Conservation (phyloP, 2,113 vertebrate genomes). For the Conger conger region DNA sequence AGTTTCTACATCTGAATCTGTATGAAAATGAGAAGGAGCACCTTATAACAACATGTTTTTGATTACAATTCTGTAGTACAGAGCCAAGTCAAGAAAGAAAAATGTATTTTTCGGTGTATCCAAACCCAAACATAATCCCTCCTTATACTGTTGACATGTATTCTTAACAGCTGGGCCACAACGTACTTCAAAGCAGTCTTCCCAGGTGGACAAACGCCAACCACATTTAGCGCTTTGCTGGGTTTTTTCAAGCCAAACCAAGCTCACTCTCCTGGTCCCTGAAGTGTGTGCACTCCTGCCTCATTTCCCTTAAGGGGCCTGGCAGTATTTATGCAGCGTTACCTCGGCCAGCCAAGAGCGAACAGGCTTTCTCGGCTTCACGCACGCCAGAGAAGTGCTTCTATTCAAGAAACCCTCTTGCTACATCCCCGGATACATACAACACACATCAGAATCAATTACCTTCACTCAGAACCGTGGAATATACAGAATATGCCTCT, state of each 20-base stretch:
- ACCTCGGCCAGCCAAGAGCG: neutral
- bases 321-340: neutral
- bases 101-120: no score
- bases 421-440: neutral
- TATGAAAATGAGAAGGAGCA: no score
- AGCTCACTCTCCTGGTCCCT: neutral
- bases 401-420: neutral
- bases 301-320: neutral
- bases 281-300: neutral
- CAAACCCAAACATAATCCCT: no score
- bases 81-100: no score
- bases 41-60: no score
- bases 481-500: constrained; percentile 2
- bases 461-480: constrained; percentile 4
- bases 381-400: neutral
- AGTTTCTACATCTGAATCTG: no score
- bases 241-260: neutral
- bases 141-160: no score
- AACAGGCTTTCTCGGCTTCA: neutral
- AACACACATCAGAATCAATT: neutral
- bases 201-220: no score
- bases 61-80: no score
- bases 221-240: neutral
- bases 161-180: no score
- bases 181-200: no score